phyloP scores from a whole-genome alignment of 2,113 vertebrate species.

The Anolis sagrei region DNA sequence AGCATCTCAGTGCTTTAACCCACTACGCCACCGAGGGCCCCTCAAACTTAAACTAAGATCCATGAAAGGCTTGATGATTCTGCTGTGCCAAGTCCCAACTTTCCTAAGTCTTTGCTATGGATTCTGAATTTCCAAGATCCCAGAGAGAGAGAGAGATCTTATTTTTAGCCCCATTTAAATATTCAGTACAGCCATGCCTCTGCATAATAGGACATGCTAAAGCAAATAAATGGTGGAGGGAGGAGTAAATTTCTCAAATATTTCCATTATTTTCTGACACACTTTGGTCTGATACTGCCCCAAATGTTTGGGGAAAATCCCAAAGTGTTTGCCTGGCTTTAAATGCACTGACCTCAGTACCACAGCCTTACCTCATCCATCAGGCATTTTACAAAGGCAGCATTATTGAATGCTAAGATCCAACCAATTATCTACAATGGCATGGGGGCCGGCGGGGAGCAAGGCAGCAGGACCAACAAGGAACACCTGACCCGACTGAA shows the following conservation, averaged over 20 bases:
- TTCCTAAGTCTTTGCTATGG: neutral
- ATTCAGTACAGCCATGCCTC: neutral
- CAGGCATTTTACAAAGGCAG: conserved; percentile 74
- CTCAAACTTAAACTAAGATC: neutral
- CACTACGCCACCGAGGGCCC: no score
- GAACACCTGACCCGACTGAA: conserved; percentile 59
- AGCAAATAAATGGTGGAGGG: neutral
- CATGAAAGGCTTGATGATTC: neutral
- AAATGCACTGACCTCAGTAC: conserved; percentile 55
- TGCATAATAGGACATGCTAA: neutral
- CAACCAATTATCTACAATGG: conserved; percentile 65
- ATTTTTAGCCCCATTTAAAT: neutral
- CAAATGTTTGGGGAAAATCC: no score
- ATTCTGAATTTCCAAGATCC: neutral
- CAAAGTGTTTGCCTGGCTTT: neutral
- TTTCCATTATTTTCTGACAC: neutral
- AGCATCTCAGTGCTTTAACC: no score
- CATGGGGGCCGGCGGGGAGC: neutral
- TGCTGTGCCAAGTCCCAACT: neutral
- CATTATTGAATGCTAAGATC: conserved; percentile 65
- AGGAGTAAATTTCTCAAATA: neutral
- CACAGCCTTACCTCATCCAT: conserved; percentile 64
- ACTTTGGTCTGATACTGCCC: neutral
- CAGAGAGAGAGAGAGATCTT: neutral
- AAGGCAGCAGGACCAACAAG: conserved; percentile 49